Evolutionary conservation across 2,888 invertebrate species (phyloP).

Genomic region (Dynastes tityus): DNA sequence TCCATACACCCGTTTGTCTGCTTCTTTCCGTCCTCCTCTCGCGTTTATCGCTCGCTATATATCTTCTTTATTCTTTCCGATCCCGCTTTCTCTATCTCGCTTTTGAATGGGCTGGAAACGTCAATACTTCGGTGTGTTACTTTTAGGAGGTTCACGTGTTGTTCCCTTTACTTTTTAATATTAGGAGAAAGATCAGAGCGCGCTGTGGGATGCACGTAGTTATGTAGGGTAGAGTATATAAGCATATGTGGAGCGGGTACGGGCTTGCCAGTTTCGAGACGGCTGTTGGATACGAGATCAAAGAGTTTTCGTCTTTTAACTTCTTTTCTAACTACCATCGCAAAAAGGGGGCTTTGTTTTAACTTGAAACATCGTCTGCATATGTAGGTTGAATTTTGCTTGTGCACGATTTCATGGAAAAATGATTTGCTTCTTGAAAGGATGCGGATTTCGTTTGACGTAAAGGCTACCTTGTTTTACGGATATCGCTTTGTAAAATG

Average conservation of each 20-base stretch:
- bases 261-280: neutral
- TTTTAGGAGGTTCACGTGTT: neutral
- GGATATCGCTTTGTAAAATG: too few relatives aligned
- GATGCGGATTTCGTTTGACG: neutral
- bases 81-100: neutral
- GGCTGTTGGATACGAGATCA: conserved; percentile 1
- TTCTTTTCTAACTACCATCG: neutral
- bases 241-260: neutral
- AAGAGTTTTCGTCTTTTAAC: conserved; percentile 6
- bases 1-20: neutral
- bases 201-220: neutral
- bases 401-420: neutral
- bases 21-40: neutral
- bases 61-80: neutral
- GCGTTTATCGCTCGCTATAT: neutral
- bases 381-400: neutral
- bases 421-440: neutral
- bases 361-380: neutral
- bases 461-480: too few relatives aligned
- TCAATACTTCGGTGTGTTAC: neutral
- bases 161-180: neutral
- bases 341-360: neutral
- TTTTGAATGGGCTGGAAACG: neutral
- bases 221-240: neutral
- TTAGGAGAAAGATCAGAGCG: neutral